A percentile compares a stretch with the other conserved stretches of the same genome.
Evolutionary conservation across 1,140 invertebrate species (phyloP).

Genomic region (Apolygus lucorum): DNA sequence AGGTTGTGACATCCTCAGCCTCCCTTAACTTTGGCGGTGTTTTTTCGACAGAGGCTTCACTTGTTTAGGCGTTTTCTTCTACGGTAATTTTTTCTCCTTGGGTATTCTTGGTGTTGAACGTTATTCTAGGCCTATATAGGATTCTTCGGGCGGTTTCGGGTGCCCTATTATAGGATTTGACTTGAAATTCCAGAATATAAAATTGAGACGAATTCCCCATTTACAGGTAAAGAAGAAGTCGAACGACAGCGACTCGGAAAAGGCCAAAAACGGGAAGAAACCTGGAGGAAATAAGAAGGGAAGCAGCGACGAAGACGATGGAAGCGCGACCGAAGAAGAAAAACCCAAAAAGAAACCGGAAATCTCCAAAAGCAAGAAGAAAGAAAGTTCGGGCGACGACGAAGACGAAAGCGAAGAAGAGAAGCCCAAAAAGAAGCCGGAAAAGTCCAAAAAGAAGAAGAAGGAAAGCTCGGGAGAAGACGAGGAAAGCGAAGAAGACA

Average conservation of each 20-base stretch:
- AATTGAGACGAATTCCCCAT: neutral
- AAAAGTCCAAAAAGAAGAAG: slow-evolving; percentile 29
- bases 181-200: neutral
- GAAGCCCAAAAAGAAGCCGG: slow-evolving; percentile 32
- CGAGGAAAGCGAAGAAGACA: slow-evolving; percentile 36
- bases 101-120: neutral
- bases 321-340: neutral
- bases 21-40: too few relatives aligned
- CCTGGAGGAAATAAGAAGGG: neutral
- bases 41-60: too few relatives aligned
- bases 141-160: too few relatives aligned
- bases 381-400: slow-evolving; percentile 34
- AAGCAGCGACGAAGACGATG: neutral
- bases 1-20: too few relatives aligned
- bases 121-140: too few relatives aligned
- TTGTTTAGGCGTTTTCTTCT: too few relatives aligned
- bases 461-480: slow-evolving; percentile 36
- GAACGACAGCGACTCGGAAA: neutral
- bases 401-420: slow-evolving; percentile 29
- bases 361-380: too few relatives aligned
- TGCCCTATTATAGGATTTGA: neutral
- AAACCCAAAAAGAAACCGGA: neutral
- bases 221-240: neutral
- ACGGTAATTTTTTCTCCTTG: neutral
- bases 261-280: slow-evolving; percentile 30